Evolutionary conservation across 2,113 vertebrate genomes (phyloP).

Genomic region (Notechis scutatus): DNA sequence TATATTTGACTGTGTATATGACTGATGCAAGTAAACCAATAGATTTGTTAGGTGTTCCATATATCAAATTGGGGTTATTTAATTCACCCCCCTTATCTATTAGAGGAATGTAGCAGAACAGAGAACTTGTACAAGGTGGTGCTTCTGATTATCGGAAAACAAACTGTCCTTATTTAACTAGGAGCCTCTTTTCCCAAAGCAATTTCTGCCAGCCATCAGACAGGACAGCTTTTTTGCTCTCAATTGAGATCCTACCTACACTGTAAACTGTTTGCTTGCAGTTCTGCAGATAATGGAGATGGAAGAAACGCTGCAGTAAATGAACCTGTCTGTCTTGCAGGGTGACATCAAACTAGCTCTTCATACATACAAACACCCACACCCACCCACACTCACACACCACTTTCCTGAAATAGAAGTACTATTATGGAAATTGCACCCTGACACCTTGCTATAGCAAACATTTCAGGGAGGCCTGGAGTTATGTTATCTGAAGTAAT

Average conservation of each 20-base stretch:
- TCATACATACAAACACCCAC: neutral
- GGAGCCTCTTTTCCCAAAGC: constrained; percentile 33
- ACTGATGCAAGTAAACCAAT: neutral
- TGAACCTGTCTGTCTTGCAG: constrained; percentile 52
- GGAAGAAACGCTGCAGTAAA: constrained; percentile 51
- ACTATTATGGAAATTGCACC: constrained; percentile 49
- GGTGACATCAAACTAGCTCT: constrained; percentile 43
- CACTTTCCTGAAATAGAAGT: constrained; percentile 4
- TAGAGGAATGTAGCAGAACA: constrained; percentile 33
- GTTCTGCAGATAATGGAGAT: constrained; percentile 58
- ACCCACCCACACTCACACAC: neutral
- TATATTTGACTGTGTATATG: neutral
- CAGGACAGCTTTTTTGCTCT: constrained; percentile 49
- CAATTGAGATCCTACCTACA: constrained; percentile 36
- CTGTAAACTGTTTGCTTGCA: constrained; percentile 48
- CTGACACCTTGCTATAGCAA: constrained; percentile 38
- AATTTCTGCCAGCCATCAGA: constrained; percentile 62
- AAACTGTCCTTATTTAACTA: constrained; percentile 36
- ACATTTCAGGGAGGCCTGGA: constrained; percentile 27
- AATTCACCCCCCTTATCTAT: constrained; percentile 38
- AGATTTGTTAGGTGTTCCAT: constrained; percentile 13
- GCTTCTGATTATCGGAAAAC: constrained; percentile 54
- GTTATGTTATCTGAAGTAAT: constrained; percentile 30
- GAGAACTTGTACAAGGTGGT: constrained; percentile 46
- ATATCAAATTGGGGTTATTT: constrained; percentile 42